Conservation (phyloP, 1,140 invertebrate species). For the Bombus waltoni region DNA sequence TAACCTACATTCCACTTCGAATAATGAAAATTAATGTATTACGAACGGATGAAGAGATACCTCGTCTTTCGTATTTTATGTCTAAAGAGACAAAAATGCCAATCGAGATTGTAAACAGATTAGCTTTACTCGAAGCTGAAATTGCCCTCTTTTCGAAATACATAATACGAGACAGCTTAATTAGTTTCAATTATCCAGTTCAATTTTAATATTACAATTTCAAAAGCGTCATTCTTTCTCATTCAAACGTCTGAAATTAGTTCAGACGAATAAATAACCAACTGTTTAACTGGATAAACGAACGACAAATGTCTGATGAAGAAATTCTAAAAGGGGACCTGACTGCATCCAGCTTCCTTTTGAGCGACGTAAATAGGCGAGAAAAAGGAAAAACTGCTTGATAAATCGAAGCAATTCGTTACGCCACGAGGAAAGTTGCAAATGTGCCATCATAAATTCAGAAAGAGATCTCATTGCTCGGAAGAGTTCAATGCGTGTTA, state of each 20-base stretch:
- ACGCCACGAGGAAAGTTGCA: slow-evolving; percentile 49
- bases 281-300: neutral
- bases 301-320: neutral
- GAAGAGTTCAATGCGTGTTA: slow-evolving; percentile 71
- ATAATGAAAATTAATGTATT: too few relatives aligned
- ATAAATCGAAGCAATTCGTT: slow-evolving; percentile 73
- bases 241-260: neutral
- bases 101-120: too few relatives aligned
- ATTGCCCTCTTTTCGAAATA: too few relatives aligned
- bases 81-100: too few relatives aligned
- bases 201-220: too few relatives aligned
- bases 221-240: too few relatives aligned
- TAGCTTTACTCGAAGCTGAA: too few relatives aligned
- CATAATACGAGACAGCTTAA: too few relatives aligned
- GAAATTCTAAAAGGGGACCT: neutral
- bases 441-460: slow-evolving; percentile 66
- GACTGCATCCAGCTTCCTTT: neutral
- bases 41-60: too few relatives aligned
- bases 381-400: slow-evolving; percentile 25
- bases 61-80: too few relatives aligned
- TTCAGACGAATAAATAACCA: neutral
- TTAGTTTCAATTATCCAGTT: too few relatives aligned
- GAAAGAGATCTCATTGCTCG: slow-evolving; percentile 72
- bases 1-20: too few relatives aligned
- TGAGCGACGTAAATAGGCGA: neutral